Evolutionary conservation across 2,888 invertebrate genomes (phyloP).

Genomic region (Harmothoe impar): DNA sequence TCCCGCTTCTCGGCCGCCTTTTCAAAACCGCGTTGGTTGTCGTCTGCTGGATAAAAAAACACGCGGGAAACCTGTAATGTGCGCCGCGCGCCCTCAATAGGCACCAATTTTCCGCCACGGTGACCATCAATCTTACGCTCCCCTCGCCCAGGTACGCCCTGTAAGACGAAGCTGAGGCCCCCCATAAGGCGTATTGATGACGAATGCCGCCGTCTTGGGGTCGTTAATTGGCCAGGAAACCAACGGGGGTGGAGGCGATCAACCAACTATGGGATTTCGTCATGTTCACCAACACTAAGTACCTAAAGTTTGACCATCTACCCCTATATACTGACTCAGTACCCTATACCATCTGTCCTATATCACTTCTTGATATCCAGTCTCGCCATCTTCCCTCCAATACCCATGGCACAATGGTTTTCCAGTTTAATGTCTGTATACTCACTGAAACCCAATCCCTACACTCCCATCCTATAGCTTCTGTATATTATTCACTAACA

Average conservation of each 20-base stretch:
- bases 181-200: background rate
- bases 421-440: no score
- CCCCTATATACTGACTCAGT: no score
- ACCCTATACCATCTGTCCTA: no score
- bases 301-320: no score
- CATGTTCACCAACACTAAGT: no score
- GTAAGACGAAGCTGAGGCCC: background rate
- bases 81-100: background rate
- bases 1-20: background rate
- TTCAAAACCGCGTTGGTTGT: background rate
- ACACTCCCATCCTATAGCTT: no score
- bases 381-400: no score
- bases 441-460: no score
- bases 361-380: no score
- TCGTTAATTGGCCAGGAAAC: conserved; percentile 18
- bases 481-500: no score
- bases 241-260: background rate
- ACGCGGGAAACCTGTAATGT: conserved; percentile 31
- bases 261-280: background rate
- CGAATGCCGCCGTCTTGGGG: conserved; percentile 1
- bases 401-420: no score
- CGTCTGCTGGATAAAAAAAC: background rate
- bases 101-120: background rate
- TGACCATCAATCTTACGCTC: background rate
- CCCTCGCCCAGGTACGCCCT: background rate